Conservation (phyloP, 1,140 invertebrate genomes). For the Cotesia glomerata region DNA sequence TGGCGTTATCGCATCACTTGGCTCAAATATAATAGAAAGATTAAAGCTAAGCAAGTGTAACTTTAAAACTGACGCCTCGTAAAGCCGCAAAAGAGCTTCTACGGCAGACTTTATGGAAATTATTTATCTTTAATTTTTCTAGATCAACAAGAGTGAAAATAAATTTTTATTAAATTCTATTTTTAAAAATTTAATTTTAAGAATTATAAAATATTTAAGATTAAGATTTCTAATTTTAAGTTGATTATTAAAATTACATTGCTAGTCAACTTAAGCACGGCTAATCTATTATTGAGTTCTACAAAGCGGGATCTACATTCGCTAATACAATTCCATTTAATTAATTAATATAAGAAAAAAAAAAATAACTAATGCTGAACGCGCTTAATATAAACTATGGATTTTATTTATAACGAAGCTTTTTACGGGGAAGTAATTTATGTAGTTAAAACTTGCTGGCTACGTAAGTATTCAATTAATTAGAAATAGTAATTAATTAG, state of each 20-base stretch:
- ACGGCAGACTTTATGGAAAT: conserved; percentile 20
- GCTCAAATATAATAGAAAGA: neutral
- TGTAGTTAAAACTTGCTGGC: conserved; percentile 2
- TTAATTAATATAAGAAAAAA: neutral
- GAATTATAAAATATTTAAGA: no score
- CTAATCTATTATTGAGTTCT: conserved; percentile 28
- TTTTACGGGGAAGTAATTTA: neutral
- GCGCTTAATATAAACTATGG: neutral
- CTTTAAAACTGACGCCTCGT: neutral
- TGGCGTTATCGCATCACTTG: neutral
- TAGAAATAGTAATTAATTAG: conserved; percentile 2
- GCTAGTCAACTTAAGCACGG: neutral
- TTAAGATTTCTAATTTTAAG: neutral
- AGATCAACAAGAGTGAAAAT: conserved; percentile 13
- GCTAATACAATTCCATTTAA: conserved; percentile 13
- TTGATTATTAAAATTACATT: neutral
- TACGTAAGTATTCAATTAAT: conserved; percentile 12
- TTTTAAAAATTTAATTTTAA: no score
- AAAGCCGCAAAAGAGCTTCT: conserved; percentile 14
- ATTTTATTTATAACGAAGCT: neutral
- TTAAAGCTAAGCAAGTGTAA: conserved; percentile 13
- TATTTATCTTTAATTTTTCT: conserved; percentile 1
- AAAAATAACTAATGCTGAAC: neutral
- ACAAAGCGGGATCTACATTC: conserved; percentile 31
- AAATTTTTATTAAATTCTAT: neutral